Conservation (phyloP, 2,113 vertebrate genomes). For the Gulo gulo region DNA sequence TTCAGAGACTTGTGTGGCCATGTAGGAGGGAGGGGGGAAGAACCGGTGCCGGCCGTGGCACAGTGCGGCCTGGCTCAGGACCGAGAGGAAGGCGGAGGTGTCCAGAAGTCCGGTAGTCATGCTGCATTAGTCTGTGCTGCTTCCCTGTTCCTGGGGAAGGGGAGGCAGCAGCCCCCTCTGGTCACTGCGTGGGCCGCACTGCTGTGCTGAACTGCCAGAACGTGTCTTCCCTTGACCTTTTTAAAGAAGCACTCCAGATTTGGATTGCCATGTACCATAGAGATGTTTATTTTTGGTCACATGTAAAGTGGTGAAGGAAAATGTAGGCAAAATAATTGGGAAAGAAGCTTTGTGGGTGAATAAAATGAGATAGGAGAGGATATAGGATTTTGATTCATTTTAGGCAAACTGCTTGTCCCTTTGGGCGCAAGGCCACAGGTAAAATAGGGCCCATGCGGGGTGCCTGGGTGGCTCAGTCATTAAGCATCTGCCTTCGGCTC, state of each 20-base stretch:
- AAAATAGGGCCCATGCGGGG: neutral
- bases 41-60: neutral
- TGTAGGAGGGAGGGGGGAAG: neutral
- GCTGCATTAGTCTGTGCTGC: fast-evolving
- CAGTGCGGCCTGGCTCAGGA: neutral
- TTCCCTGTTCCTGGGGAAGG: fast-evolving
- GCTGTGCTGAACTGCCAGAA: neutral
- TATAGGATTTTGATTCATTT: neutral
- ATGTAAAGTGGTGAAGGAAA: neutral
- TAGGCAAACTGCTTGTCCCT: fast-evolving
- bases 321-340: neutral
- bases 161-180: neutral
- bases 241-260: neutral
- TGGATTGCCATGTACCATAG: neutral
- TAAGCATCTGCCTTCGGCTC: no score
- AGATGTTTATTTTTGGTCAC: neutral
- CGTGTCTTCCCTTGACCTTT: neutral
- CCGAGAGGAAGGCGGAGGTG: fast-evolving
- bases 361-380: neutral
- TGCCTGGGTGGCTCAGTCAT: no score
- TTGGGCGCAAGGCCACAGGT: neutral
- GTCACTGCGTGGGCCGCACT: fast-evolving
- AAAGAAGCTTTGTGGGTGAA: neutral
- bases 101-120: neutral
- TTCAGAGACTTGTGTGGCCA: neutral